A percentile compares a stretch with the other conserved stretches of the same genome.
Evolutionary conservation across 2,888 invertebrate genomes (phyloP).

Genomic region (Spodoptera exigua): DNA sequence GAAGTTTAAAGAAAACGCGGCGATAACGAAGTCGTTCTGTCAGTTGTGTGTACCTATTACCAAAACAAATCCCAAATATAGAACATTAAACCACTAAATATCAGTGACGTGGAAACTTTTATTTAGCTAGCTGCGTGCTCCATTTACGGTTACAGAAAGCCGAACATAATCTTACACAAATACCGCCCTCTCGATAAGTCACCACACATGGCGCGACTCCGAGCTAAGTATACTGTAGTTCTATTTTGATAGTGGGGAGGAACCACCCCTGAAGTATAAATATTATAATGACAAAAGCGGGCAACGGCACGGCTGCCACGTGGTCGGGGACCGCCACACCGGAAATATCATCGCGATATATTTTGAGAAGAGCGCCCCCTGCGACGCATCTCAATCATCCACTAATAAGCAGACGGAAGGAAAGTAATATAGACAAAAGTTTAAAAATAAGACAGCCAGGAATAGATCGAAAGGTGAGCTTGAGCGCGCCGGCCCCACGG

Average conservation of each 20-base stretch:
- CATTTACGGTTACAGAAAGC: slow-evolving; percentile 44
- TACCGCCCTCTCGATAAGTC: slow-evolving; percentile 42
- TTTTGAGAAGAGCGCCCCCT: slow-evolving; percentile 84
- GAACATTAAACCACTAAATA: slow-evolving; percentile 30
- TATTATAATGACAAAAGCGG: slow-evolving; percentile 67
- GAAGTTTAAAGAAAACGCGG: not conserved
- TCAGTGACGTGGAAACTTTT: slow-evolving; percentile 24
- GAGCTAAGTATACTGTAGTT: slow-evolving; percentile 47
- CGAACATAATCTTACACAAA: slow-evolving; percentile 50
- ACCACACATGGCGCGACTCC: slow-evolving; percentile 49
- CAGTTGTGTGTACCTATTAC: not conserved
- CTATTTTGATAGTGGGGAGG: slow-evolving; percentile 56
- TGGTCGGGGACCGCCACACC: slow-evolving; percentile 72
- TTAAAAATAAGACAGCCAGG: slow-evolving; percentile 83
- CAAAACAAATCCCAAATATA: slow-evolving; percentile 15
- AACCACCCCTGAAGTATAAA: slow-evolving; percentile 63
- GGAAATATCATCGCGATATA: slow-evolving; percentile 83
- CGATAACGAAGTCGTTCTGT: not conserved
- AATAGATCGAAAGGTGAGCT: slow-evolving; percentile 89
- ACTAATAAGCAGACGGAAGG: slow-evolving; percentile 88
- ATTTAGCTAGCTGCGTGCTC: slow-evolving; percentile 43
- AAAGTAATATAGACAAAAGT: slow-evolving; percentile 89
- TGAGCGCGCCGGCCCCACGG: slow-evolving; percentile 83
- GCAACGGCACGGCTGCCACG: slow-evolving; percentile 67
- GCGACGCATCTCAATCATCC: slow-evolving; percentile 88